A percentile compares a stretch with the other conserved stretches of the same genome.
These are phyloP conservation scores for Idaea biselata DNA, from an alignment of 2,888 invertebrate species.

Conservation along the genomic window DNA sequence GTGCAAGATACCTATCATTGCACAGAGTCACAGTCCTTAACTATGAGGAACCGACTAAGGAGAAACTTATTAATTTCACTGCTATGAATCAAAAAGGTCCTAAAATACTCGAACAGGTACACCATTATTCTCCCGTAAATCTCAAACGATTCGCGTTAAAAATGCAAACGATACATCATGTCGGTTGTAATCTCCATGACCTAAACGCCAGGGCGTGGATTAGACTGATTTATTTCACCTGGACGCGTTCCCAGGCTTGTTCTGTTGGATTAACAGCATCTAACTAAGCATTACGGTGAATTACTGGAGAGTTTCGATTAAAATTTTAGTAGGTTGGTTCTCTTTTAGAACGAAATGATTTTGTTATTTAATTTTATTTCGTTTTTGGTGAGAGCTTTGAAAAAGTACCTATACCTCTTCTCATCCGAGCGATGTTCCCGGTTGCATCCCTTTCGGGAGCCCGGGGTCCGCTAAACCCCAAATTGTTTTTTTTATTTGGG, in stretches of 20 bases:
- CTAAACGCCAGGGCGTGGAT: conserved; percentile 45
- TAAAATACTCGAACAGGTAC: conserved; percentile 2
- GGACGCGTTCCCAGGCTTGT: conserved; percentile 35
- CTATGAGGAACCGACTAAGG: no score
- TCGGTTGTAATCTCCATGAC: conserved; percentile 45
- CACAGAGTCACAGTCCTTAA: no score
- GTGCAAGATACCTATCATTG: no score
- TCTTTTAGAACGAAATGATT: no score
- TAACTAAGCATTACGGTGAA: conserved; percentile 37
- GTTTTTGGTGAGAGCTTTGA: no score
- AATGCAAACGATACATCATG: conserved; percentile 40
- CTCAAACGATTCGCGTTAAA: conserved; percentile 25
- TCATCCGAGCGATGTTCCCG: no score
- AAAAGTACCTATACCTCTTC: no score
- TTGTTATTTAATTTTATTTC: no score
- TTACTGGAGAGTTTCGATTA: conserved; percentile 11
- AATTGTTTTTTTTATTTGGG: no score
- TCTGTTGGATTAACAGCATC: conserved; percentile 34
- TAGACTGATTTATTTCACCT: conserved; percentile 48
- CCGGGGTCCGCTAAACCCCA: no score
- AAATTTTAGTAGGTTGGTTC: neutral
- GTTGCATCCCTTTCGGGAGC: no score
- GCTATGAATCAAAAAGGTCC: conserved; percentile 3
- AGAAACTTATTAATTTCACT: no score
- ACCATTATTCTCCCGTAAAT: neutral